Evolutionary conservation across 2,113 vertebrate genomes (phyloP).

Genomic region (Hucho hucho): DNA sequence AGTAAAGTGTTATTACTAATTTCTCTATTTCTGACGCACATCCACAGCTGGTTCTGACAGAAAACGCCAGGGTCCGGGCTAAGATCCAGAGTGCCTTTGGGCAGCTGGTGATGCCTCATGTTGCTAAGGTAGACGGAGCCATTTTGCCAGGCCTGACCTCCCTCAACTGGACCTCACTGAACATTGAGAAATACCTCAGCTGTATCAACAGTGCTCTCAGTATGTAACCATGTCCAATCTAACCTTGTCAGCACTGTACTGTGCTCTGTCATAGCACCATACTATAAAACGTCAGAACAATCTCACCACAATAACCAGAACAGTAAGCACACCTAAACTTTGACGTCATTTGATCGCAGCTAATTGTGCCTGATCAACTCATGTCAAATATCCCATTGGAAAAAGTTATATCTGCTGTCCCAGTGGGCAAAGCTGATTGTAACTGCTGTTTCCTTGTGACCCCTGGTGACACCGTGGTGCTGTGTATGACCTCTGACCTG

Average conservation of each 20-base stretch:
- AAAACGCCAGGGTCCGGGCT: constrained; percentile 84
- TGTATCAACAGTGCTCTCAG: constrained; percentile 77
- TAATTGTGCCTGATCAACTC: too few species aligned
- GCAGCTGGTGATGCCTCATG: constrained; percentile 75
- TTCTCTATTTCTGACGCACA: constrained; percentile 1
- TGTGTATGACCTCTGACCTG: too few species aligned
- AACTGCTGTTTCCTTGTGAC: too few species aligned
- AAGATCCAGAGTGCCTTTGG: constrained; percentile 82
- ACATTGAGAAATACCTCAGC: constrained; percentile 83
- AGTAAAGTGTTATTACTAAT: too few species aligned
- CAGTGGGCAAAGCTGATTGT: too few species aligned
- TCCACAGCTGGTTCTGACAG: constrained; percentile 82
- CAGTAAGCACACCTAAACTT: neutral
- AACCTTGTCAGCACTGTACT: neutral
- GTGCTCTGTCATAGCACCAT: too few species aligned
- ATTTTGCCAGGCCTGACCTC: constrained; percentile 83
- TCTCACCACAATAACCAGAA: neutral
- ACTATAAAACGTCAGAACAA: too few species aligned
- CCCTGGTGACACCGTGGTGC: too few species aligned
- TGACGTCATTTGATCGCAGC: neutral
- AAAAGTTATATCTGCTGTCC: neutral
- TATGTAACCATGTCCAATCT: constrained; percentile 58
- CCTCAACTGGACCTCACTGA: constrained; percentile 89
- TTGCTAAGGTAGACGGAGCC: constrained; percentile 82
- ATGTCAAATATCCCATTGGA: neutral